Conservation (phyloP, 2,113 vertebrate species). For the Ceyx cyanopectus region DNA sequence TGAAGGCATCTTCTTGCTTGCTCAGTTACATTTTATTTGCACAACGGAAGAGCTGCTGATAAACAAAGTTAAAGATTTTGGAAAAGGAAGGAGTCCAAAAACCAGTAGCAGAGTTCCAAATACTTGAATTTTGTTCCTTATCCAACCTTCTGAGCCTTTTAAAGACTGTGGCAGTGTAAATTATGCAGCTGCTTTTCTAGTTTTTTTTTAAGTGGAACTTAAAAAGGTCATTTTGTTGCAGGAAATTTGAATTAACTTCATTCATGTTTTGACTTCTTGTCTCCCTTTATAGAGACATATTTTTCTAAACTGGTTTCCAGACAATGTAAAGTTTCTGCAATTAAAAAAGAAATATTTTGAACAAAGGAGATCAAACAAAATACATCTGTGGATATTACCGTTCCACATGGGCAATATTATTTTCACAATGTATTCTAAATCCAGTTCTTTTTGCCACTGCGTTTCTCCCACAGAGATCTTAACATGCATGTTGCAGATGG, state of each 20-base stretch:
- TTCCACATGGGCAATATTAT: neutral
- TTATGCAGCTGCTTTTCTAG: neutral
- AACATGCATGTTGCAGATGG: neutral
- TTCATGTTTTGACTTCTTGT: neutral
- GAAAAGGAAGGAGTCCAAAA: constrained; percentile 40
- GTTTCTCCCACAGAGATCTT: neutral
- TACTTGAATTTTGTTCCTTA: constrained; percentile 24
- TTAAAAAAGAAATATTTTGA: neutral
- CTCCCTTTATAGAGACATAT: neutral
- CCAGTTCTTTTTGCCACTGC: neutral
- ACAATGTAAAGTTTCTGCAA: neutral
- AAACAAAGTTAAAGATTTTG: constrained; percentile 46
- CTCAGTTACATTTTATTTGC: constrained; percentile 30
- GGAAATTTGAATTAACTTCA: constrained; percentile 7
- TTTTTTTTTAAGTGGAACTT: neutral
- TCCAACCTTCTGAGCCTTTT: constrained; percentile 19
- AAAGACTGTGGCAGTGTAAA: constrained; percentile 3
- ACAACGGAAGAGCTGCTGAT: constrained; percentile 17
- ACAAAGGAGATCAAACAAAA: neutral
- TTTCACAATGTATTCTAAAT: neutral
- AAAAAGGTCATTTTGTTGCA: constrained; percentile 1
- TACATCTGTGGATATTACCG: neutral
- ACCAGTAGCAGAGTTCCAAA: constrained; percentile 18
- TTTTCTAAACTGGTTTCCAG: neutral
- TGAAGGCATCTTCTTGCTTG: neutral